These are phyloP conservation scores for Priocnemis perturbator DNA, from an alignment of 2,888 invertebrate genomes.

Conservation along the genomic window DNA sequence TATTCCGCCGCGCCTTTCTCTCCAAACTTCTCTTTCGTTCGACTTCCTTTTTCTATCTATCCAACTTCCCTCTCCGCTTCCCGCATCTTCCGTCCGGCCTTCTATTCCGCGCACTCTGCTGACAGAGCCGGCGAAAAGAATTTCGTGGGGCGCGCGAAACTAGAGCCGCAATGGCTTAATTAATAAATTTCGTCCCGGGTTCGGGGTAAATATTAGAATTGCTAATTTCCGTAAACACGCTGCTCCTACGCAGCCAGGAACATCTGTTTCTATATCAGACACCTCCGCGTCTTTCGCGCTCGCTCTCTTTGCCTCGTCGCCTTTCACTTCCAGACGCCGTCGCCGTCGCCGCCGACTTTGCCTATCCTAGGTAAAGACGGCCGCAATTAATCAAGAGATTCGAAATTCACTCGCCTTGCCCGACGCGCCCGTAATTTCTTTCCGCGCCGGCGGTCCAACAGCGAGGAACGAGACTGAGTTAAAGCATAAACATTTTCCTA, in stretches of 20 bases:
- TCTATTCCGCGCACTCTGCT: background rate
- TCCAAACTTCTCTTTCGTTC: conserved; percentile 16
- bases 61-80: conserved; percentile 14
- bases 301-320: conserved; percentile 5
- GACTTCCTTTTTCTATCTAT: conserved; percentile 12
- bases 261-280: conserved; percentile 14
- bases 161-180: conserved; percentile 53
- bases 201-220: conserved; percentile 65
- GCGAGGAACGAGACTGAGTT: conserved; percentile 6
- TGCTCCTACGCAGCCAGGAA: conserved; percentile 18
- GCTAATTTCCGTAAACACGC: conserved; percentile 64
- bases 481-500: conserved; percentile 54
- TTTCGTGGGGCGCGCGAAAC: background rate
- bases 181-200: conserved; percentile 62
- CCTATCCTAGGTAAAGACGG: conserved; percentile 21
- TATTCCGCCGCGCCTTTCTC: conserved; percentile 13
- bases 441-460: conserved; percentile 16
- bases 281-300: background rate
- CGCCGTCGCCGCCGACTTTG: too few species aligned
- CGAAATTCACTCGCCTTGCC: conserved; percentile 22
- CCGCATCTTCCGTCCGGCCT: background rate
- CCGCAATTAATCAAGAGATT: conserved; percentile 46
- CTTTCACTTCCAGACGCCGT: background rate
- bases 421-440: conserved; percentile 20
- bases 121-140: conserved; percentile 6